Conservation (phyloP, 2,113 vertebrate species). For the Callocephalon fimbriatum region DNA sequence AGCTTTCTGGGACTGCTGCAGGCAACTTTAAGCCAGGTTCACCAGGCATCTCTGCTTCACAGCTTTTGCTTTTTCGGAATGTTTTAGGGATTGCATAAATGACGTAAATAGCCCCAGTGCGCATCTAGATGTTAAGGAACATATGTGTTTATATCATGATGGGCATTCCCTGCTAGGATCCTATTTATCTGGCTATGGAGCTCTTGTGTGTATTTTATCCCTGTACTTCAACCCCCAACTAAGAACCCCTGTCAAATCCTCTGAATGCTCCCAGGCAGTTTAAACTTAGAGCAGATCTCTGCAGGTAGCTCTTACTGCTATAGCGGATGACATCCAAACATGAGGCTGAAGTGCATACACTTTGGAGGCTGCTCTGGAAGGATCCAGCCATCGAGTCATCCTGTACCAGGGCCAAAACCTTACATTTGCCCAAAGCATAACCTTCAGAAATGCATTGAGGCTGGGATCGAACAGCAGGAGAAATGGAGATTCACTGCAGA, state of each 20-base stretch:
- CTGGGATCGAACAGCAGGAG: neutral
- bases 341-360: neutral
- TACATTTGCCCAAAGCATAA: neutral
- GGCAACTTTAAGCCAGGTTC: neutral
- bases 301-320: constrained; percentile 16
- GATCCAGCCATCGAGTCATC: neutral
- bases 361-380: neutral
- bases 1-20: neutral
- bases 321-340: neutral
- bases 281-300: constrained; percentile 5
- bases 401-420: neutral
- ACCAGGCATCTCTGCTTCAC: neutral
- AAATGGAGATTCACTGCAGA: neutral
- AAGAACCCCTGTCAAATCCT: neutral
- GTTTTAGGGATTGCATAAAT: neutral
- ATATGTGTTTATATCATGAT: neutral
- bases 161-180: neutral
- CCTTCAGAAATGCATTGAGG: neutral
- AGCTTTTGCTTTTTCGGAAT: neutral
- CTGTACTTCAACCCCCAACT: neutral
- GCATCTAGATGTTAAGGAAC: neutral
- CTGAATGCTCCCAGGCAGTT: neutral
- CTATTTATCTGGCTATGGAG: neutral
- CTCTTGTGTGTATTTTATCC: neutral
- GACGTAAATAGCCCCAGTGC: neutral